phyloP scores from a whole-genome alignment of 2,113 vertebrate genomes.

The Atractosteus spatula region DNA sequence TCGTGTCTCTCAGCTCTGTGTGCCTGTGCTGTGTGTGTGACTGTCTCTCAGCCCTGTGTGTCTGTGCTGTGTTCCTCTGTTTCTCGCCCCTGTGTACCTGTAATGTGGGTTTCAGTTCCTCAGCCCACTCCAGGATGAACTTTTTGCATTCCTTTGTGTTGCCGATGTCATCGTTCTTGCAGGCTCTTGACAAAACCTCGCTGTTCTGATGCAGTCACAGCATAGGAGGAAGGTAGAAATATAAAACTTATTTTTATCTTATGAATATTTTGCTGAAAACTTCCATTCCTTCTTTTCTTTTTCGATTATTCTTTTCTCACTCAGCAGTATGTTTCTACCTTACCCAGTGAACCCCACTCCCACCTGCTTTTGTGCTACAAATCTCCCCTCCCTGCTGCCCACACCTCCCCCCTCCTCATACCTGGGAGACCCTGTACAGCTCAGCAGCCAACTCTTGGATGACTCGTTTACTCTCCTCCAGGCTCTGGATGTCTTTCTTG shows the following conservation, averaged over 20 bases:
- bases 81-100: no score
- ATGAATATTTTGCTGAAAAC: no score
- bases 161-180: not conserved
- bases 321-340: not conserved
- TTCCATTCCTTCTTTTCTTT: no score
- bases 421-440: constrained; percentile 27
- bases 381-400: not conserved
- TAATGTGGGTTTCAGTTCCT: not conserved
- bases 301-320: no score
- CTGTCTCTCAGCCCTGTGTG: not conserved
- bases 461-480: constrained; percentile 24
- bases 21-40: not conserved
- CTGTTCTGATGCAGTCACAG: not conserved
- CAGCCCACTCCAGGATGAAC: constrained; percentile 12
- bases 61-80: not conserved
- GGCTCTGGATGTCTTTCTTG: not conserved
- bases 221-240: no score
- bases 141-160: not conserved
- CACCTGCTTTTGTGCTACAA: not conserved
- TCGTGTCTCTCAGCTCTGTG: not conserved
- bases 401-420: not conserved
- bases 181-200: not conserved
- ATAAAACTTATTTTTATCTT: not conserved
- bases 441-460: constrained; percentile 22
- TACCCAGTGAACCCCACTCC: not conserved